These are phyloP conservation scores for Diadema setosum DNA, from an alignment of 35 echinoderm and acorn worm genomes.

Conservation along the genomic window DNA sequence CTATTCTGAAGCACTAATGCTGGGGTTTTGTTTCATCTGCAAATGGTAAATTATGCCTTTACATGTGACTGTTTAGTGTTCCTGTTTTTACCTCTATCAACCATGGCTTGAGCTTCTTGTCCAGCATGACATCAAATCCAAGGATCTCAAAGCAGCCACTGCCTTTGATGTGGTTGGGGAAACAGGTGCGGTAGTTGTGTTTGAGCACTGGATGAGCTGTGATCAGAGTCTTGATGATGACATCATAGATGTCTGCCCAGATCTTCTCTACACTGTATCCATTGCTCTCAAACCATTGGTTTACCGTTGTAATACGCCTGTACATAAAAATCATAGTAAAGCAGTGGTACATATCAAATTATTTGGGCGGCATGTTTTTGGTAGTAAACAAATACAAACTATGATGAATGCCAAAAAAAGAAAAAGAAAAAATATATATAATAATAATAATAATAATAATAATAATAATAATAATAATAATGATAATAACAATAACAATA, in stretches of 20 bases:
- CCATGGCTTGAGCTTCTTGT: slow-evolving; percentile 94
- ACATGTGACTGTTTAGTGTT: no score
- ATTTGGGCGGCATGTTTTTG: no score
- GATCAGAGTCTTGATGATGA: slow-evolving; percentile 97
- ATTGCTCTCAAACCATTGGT: slow-evolving; percentile 86
- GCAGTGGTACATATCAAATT: background rate
- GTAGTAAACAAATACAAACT: no score
- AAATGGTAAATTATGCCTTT: no score
- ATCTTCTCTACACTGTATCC: slow-evolving; percentile 85
- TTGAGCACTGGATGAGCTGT: slow-evolving; percentile 96
- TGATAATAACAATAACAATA: no score
- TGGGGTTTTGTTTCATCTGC: no score
- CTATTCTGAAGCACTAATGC: no score
- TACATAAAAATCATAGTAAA: background rate
- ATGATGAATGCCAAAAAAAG: no score
- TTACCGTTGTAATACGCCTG: slow-evolving; percentile 82
- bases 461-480: no score
- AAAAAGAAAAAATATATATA: no score
- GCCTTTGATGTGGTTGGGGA: slow-evolving; percentile 93
- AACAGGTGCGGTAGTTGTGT: slow-evolving; percentile 98
- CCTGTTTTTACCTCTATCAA: slow-evolving; percentile 93
- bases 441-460: no score
- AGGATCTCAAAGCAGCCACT: slow-evolving; percentile 99
- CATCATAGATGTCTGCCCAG: slow-evolving; percentile 92
- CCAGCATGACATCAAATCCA: slow-evolving; percentile 96